Evolutionary conservation across 2,888 invertebrate genomes (phyloP).

Genomic region (Lydus trimaculatus): DNA sequence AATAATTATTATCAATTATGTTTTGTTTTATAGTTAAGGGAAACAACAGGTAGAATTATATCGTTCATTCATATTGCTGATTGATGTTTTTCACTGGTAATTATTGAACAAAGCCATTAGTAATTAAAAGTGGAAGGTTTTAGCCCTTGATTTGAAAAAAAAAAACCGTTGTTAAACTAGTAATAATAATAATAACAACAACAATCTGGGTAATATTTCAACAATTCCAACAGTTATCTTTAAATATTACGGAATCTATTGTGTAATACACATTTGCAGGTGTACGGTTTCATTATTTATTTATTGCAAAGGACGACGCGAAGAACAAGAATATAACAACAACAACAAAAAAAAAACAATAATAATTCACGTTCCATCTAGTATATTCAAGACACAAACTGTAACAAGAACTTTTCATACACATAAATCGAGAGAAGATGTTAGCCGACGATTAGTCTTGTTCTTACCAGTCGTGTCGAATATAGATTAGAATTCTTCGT

Average conservation of each 20-base stretch:
- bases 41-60: background rate
- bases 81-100: background rate
- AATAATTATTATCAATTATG: background rate
- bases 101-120: background rate
- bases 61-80: background rate
- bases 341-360: background rate
- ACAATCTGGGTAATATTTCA: too few relatives aligned
- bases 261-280: background rate
- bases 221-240: background rate
- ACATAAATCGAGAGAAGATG: conserved; percentile 20
- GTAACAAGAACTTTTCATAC: background rate
- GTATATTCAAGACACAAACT: background rate
- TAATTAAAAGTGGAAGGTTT: too few relatives aligned
- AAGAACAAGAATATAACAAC: background rate
- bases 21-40: background rate
- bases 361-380: background rate
- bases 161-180: background rate
- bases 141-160: background rate
- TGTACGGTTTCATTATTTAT: background rate
- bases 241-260: background rate
- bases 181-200: too few relatives aligned
- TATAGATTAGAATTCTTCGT: conserved; percentile 33
- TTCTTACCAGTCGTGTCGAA: conserved; percentile 30
- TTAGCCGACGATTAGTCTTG: conserved; percentile 30
- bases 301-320: background rate